Evolutionary conservation across 2,888 invertebrate genomes (phyloP), one percentile per base, ranked within the genome.

Genomic region (Apodemia hepburni): DNA sequence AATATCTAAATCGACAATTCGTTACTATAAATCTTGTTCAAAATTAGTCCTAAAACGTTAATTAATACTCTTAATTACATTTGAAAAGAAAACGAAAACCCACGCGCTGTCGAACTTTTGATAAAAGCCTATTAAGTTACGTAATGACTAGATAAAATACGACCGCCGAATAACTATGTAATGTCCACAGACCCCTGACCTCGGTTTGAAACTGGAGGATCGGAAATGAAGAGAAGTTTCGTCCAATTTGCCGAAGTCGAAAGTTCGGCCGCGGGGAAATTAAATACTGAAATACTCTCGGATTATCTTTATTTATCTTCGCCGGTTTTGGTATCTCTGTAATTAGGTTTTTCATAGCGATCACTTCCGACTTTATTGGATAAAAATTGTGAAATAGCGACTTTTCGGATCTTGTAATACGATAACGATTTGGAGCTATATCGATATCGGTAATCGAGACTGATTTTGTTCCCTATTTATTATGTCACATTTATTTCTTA

Each of bases 171-270:
- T 27, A 54, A 15, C 54, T 54, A 54, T 54, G 27, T 54, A 54
- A 29, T 29, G 54, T 54, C 54, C 54, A 54, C 29, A 54, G 51
- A 54, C 54, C 22, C 22, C 54, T 27, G 54, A 29, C 54, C 54
- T 54, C 54, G 27, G 54, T 27, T 54, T 12, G 15, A 54, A 54
- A 54, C 15, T 54, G 15, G 18, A 12, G 54, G 54, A 54, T 54
- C 54, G 54, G 54, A 54, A 54, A 54, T 54, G 54, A 54, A 54
- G 54, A 54, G 54, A 47, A 47, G 60, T 60, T 60, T 60, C 49
- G 47, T 72, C 75, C 76, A 82, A 83, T 82, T 83, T 82, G 77
- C 74, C 70, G 74, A 71, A 66, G 66, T 66, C 65, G 66, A 67
- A 76, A 78, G 70, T 77, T 76, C 68, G 71, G 67, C 64, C 64